Evolutionary conservation across 2,888 invertebrate species (phyloP), one percentile per base, ranked within the genome.

Genomic region (Villa cingulata): DNA sequence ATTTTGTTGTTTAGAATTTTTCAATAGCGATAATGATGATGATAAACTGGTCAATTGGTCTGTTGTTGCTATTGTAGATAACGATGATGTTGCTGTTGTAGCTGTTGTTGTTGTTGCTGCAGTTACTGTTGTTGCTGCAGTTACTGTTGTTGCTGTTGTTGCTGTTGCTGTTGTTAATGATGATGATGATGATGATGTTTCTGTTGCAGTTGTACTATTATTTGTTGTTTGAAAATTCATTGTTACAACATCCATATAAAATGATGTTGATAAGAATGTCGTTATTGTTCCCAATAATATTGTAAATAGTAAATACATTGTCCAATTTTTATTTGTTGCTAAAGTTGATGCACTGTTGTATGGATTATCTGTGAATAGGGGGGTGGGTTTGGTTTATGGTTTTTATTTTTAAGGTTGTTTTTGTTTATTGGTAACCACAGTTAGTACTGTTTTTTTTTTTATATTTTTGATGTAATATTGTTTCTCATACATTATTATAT

Each of bases 331-430:
- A 38, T 49, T 47, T 50, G 49, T 47, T 45, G 34, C 46, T 37
- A 39, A 48, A 49, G 55, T 51, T 52, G 53, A 43, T 34, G 52
- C 58, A 52, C 58, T 57, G 49, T 55, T 59, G 54, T 59, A 60
- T 41, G 60, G 60, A 55, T 60, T 60, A 59, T 60, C 60, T 60
- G 58, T 53, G 54, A 56, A 58, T 51, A 56, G 50, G 49, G 50
- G 51, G 16, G 29, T 37, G 16, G 29, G 17, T 18, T 43, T 20
- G 16, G 23, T 43, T 17, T 32, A 12, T 32, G 29, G 23, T 23
- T 23, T 23, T 23, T 23, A 23, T 23, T 23, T 23, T 6, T 23
- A 23, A 23, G 7, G 7, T 23, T 23, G 7, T 23, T 23, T 23
- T 23, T 23, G 23, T 23, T 23, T 23, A 6, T 23, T 23, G 23